Conservation (phyloP, 2,888 invertebrate genomes). For the Heliconius erato region DNA sequence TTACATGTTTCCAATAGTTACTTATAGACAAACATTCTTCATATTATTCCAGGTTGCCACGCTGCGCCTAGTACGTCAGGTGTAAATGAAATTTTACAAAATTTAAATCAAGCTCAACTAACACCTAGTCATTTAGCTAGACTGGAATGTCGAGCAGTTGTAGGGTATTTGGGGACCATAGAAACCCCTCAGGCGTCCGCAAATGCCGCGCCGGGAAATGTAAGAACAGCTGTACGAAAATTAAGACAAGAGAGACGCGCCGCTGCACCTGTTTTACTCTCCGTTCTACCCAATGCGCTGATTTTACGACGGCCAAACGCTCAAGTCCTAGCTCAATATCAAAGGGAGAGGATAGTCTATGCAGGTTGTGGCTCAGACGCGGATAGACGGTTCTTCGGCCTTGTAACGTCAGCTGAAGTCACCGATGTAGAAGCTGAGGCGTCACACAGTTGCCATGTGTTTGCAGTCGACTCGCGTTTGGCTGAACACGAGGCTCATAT, state of each 20-base stretch:
- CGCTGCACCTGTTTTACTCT: slow-evolving; percentile 93
- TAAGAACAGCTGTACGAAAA: slow-evolving; percentile 95
- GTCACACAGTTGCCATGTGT: slow-evolving; percentile 97
- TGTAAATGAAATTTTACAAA: slow-evolving; percentile 78
- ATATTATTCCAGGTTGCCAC: slow-evolving; percentile 71
- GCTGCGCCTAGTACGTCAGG: slow-evolving; percentile 77
- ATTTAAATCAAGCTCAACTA: slow-evolving; percentile 73
- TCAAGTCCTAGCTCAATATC: slow-evolving; percentile 93
- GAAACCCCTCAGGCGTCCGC: slow-evolving; percentile 96
- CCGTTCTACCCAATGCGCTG: slow-evolving; percentile 92
- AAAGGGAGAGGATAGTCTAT: slow-evolving; percentile 93
- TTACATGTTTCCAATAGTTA: neutral
- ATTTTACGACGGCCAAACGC: slow-evolving; percentile 92
- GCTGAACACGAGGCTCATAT: slow-evolving; percentile 93
- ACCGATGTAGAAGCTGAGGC: slow-evolving; percentile 73
- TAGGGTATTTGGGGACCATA: slow-evolving; percentile 97
- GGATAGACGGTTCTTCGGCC: slow-evolving; percentile 96
- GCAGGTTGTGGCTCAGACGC: slow-evolving; percentile 96
- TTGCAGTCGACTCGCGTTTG: slow-evolving; percentile 95
- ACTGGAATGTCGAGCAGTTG: slow-evolving; percentile 93
- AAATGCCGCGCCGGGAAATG: slow-evolving; percentile 90
- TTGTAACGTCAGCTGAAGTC: slow-evolving; percentile 93
- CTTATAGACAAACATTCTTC: neutral
- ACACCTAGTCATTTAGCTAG: slow-evolving; percentile 78
- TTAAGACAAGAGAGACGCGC: slow-evolving; percentile 95